Percentiles rank a stretch among this genome's conserved stretches.
phyloP scores from a whole-genome alignment of 35 echinoderm and acorn worm genomes.

The Strongylocentrotus purpuratus region DNA sequence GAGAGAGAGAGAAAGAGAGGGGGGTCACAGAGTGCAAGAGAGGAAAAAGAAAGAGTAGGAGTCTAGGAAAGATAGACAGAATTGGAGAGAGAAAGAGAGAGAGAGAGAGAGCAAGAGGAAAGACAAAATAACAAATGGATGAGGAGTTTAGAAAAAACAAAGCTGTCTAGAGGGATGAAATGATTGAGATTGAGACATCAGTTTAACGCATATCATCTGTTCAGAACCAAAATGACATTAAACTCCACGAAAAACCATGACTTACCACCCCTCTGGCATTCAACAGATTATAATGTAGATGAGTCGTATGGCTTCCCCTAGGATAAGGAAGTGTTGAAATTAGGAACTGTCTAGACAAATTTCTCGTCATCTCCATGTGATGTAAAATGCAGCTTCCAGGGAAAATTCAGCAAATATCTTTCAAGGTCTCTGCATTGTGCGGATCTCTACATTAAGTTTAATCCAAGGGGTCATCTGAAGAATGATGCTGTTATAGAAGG shows the following conservation, averaged over 20 bases:
- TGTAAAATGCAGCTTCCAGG: not conserved
- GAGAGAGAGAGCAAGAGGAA: no score
- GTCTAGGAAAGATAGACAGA: no score
- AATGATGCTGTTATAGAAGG: not conserved
- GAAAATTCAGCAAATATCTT: not conserved
- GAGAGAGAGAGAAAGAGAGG: not conserved
- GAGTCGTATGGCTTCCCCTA: not conserved
- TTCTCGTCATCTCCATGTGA: not conserved
- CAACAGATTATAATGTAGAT: not conserved
- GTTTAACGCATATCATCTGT: no score
- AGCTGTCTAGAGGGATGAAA: no score
- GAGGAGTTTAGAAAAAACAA: no score
- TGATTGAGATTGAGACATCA: no score
- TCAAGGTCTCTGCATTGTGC: not conserved
- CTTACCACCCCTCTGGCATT: not conserved
- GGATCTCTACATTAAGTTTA: not conserved
- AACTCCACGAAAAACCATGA: not conserved
- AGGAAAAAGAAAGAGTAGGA: no score
- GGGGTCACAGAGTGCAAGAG: no score
- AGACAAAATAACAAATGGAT: no score
- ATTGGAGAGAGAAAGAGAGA: no score
- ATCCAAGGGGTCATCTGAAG: not conserved
- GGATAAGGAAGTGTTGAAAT: constrained; percentile 7
- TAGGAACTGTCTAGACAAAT: not conserved
- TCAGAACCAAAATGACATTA: not conserved